Evolutionary conservation across 2,113 vertebrate species (phyloP), one percentile per base, ranked within the genome.

Genomic region (Paralichthys olivaceus): DNA sequence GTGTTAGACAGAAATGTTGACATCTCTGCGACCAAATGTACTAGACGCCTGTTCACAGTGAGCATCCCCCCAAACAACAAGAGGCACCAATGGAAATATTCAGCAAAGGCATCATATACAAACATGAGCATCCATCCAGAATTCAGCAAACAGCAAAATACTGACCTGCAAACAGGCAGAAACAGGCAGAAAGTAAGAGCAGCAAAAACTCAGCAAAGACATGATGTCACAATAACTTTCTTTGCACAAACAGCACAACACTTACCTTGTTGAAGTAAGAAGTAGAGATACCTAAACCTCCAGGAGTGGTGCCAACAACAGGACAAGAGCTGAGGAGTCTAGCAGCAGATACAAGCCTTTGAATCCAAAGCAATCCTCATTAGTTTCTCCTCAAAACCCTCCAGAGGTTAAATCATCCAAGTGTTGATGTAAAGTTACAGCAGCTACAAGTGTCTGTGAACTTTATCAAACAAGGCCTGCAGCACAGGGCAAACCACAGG

Each of bases 1-100:
- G 74, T 15, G 43, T 45, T 14, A 13, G 5, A 12, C 32, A 54
- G 14, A 2, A 19, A 37, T 71, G 47, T 62, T 69, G 53, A 45
- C 25, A 54, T 43, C n/a, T 26, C 15, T 26, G 11, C 0, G 1
- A 28, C 22, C 17, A 32, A n/a, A 22, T 23, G 20, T 4, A n/a
- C 20, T 58, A 29, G 40, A 37, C n/a, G 34, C 4, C 61, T 82
- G 47, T 71, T 76, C 53, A 55, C 79, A 54, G 7, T 26, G 14
- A 62, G 51, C 26, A 37, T 9, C 29, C 26, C 19, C 1, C 4
- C 1, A 28, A 61, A 59, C 32, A 58, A 28, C 5, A 34, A 53
- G 43, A 60, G 7, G 25, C 47, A 56, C 54, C 53, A 34, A 29
- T 4, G 28, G 29, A 45, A 55, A 54, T 12, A 43, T 15, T 29